These are phyloP conservation scores for Lampris megalopsis DNA, from an alignment of 2,113 vertebrate genomes.

Conservation along the genomic window DNA sequence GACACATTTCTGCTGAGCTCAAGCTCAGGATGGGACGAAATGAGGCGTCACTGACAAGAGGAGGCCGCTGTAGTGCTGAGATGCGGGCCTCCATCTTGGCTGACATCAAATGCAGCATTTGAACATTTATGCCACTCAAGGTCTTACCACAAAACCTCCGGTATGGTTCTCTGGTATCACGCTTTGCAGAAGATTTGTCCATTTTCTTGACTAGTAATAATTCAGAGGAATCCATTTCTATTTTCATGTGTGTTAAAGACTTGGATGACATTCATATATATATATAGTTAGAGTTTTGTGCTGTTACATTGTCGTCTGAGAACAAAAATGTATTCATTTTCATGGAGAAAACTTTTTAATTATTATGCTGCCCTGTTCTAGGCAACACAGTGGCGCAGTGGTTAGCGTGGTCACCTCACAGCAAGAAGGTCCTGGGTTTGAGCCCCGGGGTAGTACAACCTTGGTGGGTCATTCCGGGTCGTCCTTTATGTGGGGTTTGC, in stretches of 20 bases:
- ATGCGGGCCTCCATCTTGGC: neutral
- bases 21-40: conserved; percentile 11
- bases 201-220: conserved; percentile 3
- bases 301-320: conserved; percentile 45
- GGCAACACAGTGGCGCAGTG: too few relatives aligned
- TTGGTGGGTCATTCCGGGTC: too few relatives aligned
- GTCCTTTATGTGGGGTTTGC: too few relatives aligned
- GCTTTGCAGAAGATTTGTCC: neutral
- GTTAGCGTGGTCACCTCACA: too few relatives aligned
- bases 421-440: too few relatives aligned
- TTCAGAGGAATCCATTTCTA: neutral
- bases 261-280: conserved; percentile 37
- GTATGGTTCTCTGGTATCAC: neutral
- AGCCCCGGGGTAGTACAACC: too few relatives aligned
- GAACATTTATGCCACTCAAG: neutral
- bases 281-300: conserved; percentile 19
- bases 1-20: conserved; percentile 7
- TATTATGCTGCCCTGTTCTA: conserved; percentile 8
- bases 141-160: neutral
- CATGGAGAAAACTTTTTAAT: conserved; percentile 63
- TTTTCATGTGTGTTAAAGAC: neutral
- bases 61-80: neutral
- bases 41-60: neutral
- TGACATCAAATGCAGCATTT: neutral
- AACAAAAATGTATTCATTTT: conserved; percentile 38